Evolutionary conservation across 2,888 invertebrate genomes (phyloP).

Genomic region (Hydriomena furcata): DNA sequence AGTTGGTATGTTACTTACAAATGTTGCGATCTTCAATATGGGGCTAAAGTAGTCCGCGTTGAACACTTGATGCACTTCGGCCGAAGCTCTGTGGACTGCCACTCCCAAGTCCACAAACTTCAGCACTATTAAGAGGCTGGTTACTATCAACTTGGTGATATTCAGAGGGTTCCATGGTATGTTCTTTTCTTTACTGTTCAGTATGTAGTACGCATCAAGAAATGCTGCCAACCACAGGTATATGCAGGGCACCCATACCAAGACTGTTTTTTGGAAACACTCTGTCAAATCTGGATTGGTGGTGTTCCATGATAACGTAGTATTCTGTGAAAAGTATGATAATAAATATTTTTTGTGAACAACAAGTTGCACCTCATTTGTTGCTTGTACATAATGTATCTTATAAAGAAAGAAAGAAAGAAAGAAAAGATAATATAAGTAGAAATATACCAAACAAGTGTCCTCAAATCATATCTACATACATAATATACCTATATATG

Average conservation of each 20-base stretch:
- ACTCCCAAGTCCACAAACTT: constrained; percentile 87
- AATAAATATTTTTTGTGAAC: neutral
- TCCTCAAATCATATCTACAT: no score
- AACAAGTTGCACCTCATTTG: no score
- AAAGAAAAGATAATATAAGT: no score
- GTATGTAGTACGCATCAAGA: constrained; percentile 89
- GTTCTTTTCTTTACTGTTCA: constrained; percentile 89
- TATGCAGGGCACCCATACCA: constrained; percentile 94
- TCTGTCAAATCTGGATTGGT: constrained; percentile 92
- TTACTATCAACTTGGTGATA: constrained; percentile 87
- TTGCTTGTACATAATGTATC: no score
- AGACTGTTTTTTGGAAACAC: constrained; percentile 95
- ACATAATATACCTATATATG: no score
- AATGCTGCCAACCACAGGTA: constrained; percentile 91
- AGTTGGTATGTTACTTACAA: constrained; percentile 89
- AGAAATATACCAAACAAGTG: no score
- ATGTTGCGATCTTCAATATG: constrained; percentile 89
- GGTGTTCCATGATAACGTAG: constrained; percentile 90
- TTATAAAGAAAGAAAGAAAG: no score
- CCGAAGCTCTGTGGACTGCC: constrained; percentile 81
- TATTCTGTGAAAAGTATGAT: constrained; percentile 85
- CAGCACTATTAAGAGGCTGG: constrained; percentile 85
- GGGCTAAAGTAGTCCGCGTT: constrained; percentile 91
- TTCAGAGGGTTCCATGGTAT: constrained; percentile 91
- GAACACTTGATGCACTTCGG: constrained; percentile 77